These are phyloP conservation scores for Cephalopterus ornatus DNA, from an alignment of 2,113 vertebrate species.

Conservation along the genomic window DNA sequence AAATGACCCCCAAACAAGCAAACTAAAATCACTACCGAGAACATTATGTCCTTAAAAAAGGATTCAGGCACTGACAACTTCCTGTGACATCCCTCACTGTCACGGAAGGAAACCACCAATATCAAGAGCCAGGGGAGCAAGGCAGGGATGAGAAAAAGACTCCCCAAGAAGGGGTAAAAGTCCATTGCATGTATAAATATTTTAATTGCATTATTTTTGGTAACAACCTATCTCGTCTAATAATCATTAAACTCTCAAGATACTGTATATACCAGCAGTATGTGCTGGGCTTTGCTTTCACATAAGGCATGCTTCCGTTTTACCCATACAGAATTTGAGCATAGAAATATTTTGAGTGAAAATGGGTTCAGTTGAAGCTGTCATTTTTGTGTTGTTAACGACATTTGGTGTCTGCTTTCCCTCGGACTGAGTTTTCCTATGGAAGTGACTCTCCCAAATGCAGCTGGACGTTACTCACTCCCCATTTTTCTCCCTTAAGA, in stretches of 20 bases:
- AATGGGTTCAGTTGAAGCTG: neutral
- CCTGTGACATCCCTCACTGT: neutral
- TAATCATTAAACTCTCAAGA: neutral
- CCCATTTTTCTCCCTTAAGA: neutral
- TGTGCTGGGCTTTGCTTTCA: neutral
- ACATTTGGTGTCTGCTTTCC: neutral
- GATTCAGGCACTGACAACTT: neutral
- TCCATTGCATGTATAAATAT: neutral
- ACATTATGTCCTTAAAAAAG: accelerated
- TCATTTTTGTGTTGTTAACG: neutral
- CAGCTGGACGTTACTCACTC: neutral
- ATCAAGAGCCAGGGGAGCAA: neutral
- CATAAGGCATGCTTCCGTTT: neutral
- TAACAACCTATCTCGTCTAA: neutral
- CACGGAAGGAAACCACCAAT: neutral
- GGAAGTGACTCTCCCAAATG: neutral
- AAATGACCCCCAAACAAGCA: neutral
- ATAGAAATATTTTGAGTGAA: neutral
- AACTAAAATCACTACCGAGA: neutral
- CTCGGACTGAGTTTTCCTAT: neutral
- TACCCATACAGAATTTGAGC: neutral
- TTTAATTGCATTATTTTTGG: neutral
- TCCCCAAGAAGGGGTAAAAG: accelerated
- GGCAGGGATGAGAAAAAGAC: neutral
- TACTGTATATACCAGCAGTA: neutral